Percentiles rank a stretch among this genome's conserved stretches.
phyloP scores from a whole-genome alignment of 1,140 invertebrate species.

The Stegodyphus mimosarum region DNA sequence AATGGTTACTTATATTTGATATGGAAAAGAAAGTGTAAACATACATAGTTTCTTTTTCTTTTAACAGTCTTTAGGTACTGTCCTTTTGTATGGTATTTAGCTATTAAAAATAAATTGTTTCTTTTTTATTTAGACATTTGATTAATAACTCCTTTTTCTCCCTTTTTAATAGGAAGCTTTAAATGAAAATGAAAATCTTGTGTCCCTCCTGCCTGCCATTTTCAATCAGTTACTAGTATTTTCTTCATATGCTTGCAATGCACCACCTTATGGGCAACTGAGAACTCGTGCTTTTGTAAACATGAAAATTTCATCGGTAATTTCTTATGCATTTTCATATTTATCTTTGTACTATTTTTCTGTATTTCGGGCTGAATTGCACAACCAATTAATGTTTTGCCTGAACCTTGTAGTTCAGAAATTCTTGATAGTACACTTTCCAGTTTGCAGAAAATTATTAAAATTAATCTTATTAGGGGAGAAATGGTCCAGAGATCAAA shows the following conservation, averaged over 20 bases:
- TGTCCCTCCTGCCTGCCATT: conserved; percentile 80
- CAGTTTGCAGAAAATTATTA: no score
- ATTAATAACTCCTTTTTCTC: conserved; percentile 19
- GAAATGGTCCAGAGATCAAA: no score
- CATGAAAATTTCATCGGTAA: conserved; percentile 30
- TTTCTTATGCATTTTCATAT: conserved; percentile 30
- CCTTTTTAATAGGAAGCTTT: conserved; percentile 75
- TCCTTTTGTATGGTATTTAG: neutral
- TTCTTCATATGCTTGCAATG: conserved; percentile 63
- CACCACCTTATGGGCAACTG: conserved; percentile 59
- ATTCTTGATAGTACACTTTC: no score
- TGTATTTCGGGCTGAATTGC: no score
- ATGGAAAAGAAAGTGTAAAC: no score
- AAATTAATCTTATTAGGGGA: no score
- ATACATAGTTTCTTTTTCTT: no score
- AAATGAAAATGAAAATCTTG: conserved; percentile 74
- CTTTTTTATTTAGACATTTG: neutral
- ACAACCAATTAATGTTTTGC: no score
- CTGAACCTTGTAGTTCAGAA: no score
- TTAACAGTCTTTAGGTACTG: neutral
- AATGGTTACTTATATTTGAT: no score
- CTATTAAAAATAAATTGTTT: neutral
- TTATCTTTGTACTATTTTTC: neutral
- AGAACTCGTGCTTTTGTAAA: conserved; percentile 44
- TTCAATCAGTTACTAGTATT: conserved; percentile 83